phyloP scores from a whole-genome alignment of 1,140 invertebrate genomes.

The Melitaea cinxia region DNA sequence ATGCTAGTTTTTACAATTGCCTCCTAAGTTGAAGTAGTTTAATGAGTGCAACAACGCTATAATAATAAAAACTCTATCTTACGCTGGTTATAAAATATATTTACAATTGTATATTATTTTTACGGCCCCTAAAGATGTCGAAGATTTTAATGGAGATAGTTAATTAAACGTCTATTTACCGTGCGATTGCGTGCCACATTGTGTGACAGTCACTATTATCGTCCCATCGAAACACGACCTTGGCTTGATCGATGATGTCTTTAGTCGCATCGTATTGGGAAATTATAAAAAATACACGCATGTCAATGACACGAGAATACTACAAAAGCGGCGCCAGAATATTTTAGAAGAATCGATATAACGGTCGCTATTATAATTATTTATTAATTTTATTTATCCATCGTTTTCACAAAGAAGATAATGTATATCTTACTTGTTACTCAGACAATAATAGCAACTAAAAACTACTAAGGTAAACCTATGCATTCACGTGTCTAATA shows the following conservation, averaged over 20 bases:
- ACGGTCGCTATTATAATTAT: neutral
- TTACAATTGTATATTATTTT: too few relatives aligned
- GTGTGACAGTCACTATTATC: conserved; percentile 50
- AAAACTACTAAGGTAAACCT: too few relatives aligned
- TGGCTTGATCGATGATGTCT: conserved; percentile 42
- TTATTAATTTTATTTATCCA: too few relatives aligned
- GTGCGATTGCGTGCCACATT: conserved; percentile 50
- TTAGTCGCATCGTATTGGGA: conserved; percentile 14
- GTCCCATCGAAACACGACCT: conserved; percentile 35
- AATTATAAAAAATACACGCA: conserved; percentile 21
- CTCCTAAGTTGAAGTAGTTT: too few relatives aligned
- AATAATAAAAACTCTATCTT: too few relatives aligned
- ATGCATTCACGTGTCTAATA: too few relatives aligned
- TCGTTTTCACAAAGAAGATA: too few relatives aligned
- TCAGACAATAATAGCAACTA: too few relatives aligned
- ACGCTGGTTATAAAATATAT: too few relatives aligned
- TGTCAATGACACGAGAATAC: neutral
- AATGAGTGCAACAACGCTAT: too few relatives aligned
- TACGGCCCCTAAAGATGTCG: conserved; percentile 5
- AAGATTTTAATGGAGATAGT: conserved; percentile 35
- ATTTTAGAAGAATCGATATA: neutral
- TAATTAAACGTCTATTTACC: conserved; percentile 58
- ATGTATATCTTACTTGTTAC: too few relatives aligned
- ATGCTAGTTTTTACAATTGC: too few relatives aligned
- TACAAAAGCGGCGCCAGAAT: neutral